Percentiles rank a stretch among this genome's conserved stretches.
phyloP scores from a whole-genome alignment of 2,888 invertebrate genomes.

The Cataglyphis altisquamis region DNA sequence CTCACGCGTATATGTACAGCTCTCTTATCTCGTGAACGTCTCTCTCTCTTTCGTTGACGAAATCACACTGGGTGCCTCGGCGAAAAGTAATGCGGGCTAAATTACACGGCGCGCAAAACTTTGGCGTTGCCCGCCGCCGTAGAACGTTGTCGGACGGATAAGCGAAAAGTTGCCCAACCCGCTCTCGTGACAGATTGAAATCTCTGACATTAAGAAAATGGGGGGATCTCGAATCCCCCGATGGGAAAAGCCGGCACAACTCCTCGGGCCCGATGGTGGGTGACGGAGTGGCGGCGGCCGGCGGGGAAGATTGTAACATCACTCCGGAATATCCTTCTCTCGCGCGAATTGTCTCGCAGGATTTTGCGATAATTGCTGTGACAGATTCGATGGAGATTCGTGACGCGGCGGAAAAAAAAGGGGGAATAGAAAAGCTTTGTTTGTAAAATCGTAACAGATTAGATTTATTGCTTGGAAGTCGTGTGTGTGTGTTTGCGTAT shows the following conservation, averaged over 20 bases:
- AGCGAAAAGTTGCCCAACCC: slow-evolving; percentile 62
- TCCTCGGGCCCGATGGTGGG: slow-evolving; percentile 68
- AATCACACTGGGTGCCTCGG: slow-evolving; percentile 22
- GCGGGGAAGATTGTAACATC: slow-evolving; percentile 58
- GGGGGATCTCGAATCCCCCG: slow-evolving; percentile 68
- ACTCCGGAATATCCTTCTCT: slow-evolving; percentile 56
- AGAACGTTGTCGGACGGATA: slow-evolving; percentile 58
- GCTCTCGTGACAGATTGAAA: slow-evolving; percentile 71
- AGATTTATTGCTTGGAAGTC: not conserved
- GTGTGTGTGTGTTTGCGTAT: too few relatives aligned
- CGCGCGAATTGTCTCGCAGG: slow-evolving; percentile 45
- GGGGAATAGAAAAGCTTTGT: not conserved
- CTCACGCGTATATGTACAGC: not conserved
- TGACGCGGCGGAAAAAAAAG: not conserved
- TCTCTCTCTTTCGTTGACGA: slow-evolving; percentile 19
- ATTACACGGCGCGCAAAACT: slow-evolving; percentile 41
- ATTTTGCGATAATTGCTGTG: slow-evolving; percentile 48
- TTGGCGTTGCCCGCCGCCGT: slow-evolving; percentile 11
- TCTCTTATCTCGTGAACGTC: slow-evolving; percentile 21
- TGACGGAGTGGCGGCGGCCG: slow-evolving; percentile 52
- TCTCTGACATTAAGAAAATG: slow-evolving; percentile 76
- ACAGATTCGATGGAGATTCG: slow-evolving; percentile 36
- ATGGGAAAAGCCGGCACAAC: slow-evolving; percentile 61
- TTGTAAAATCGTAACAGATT: not conserved
- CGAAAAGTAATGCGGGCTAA: slow-evolving; percentile 45